Evolutionary conservation across 2,888 invertebrate species (phyloP), one percentile per base, ranked within the genome.

Genomic region (Pilophorus perplexus): DNA sequence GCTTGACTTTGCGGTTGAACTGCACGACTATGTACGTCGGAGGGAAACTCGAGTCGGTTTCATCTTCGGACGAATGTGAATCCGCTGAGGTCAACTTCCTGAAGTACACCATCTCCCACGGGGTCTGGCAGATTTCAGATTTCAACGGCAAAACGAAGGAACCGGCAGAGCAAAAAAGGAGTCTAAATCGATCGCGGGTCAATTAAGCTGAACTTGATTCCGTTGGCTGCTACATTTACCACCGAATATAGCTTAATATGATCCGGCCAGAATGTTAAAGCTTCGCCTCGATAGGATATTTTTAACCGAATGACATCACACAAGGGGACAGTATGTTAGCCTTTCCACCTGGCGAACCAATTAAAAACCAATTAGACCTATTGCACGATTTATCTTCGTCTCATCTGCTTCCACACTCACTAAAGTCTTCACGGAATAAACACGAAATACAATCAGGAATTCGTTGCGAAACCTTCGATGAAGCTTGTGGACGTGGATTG

Each of bases 11-110:
- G 3, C 78, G 75, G 40, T 78, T 73, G 70, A 82, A 77, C 73
- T 79, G 78, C 16, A 82, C 74, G 5, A 83, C 80, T 16, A 82
- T 76, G 72, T 80, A 80, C 4, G 80, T 79, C 38, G 77, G 78
- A 25, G 81, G 80, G 69, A 80, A 59, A 42, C 25, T 22, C 23
- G n/a, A 27, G 16, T 59, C 42, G 23, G 14, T 59, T 25, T 59
- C 59, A 4, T 59, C 59, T 25, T 59, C 59, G 6, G 59, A 59
- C 14, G 59, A 59, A 42, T 33, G 25, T 4, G 55, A 55, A 27
- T 59, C 59, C n/a, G n/a, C n/a, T n/a, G 42, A 16, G 40, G n/a
- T 42, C 42, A 38, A 18, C 25, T 33, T 38, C 27, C 42, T 55
- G n/a, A 52, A 28, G 20, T 22, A 37, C 59, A 59, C 33, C 25